A percentile compares a stretch with the other conserved stretches of the same genome.
Conservation (phyloP, 2,888 invertebrate genomes). For the Parelbella ahira region DNA sequence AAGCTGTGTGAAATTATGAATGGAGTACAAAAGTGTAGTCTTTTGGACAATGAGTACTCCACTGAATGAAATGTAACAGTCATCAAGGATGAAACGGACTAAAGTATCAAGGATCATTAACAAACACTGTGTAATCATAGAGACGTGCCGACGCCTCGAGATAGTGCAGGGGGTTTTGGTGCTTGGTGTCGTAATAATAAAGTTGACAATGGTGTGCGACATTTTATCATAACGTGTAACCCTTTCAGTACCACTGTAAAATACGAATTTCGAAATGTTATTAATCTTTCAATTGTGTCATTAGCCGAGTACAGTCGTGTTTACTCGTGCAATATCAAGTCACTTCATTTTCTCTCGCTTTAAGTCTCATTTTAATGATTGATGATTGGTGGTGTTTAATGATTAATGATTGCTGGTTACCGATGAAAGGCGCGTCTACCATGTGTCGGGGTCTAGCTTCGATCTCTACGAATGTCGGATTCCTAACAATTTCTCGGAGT, state of each 20-base stretch:
- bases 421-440: slow-evolving; percentile 68
- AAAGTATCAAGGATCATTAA: slow-evolving; percentile 39
- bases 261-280: slow-evolving; percentile 55
- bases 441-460: slow-evolving; percentile 53
- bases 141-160: slow-evolving; percentile 55
- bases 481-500: slow-evolving; percentile 68
- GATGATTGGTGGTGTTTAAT: slow-evolving; percentile 60
- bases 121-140: slow-evolving; percentile 37
- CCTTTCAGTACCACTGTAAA: slow-evolving; percentile 54
- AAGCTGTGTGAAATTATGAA: slow-evolving; percentile 54
- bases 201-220: no score
- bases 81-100: slow-evolving; percentile 43
- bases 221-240: slow-evolving; percentile 29
- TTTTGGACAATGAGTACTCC: slow-evolving; percentile 36
- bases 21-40: slow-evolving; percentile 30
- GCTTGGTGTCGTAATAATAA: no score
- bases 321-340: slow-evolving; percentile 61
- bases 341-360: slow-evolving; percentile 79
- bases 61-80: slow-evolving; percentile 47
- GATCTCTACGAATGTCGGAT: slow-evolving; percentile 54
- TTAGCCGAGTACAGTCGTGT: slow-evolving; percentile 59
- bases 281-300: slow-evolving; percentile 77
- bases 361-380: slow-evolving; percentile 78
- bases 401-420: slow-evolving; percentile 61
- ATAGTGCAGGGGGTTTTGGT: no score